phyloP scores from a whole-genome alignment of 1,140 invertebrate species.

The Sminthurinus signatus region DNA sequence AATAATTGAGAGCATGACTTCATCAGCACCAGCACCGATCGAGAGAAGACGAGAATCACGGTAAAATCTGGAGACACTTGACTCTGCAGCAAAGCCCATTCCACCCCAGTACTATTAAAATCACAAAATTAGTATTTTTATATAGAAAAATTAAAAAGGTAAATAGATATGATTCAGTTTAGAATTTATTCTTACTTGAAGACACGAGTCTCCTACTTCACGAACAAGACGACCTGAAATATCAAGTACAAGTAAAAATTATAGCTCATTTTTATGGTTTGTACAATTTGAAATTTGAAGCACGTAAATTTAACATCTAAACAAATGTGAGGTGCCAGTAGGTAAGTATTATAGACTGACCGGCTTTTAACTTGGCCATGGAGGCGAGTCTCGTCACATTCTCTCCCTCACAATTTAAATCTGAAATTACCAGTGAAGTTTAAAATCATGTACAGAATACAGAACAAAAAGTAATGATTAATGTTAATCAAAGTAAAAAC shows the following conservation, averaged over 20 bases:
- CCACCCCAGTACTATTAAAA: slow-evolving; percentile 59
- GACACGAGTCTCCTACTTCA: slow-evolving; percentile 52
- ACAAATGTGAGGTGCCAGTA: too few species aligned
- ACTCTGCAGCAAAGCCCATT: slow-evolving; percentile 54
- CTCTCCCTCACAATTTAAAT: slow-evolving; percentile 49
- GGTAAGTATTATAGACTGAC: too few species aligned
- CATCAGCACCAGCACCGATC: slow-evolving; percentile 57
- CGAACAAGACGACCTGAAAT: slow-evolving; percentile 52
- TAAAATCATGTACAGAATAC: background rate
- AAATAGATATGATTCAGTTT: too few species aligned
- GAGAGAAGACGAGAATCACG: slow-evolving; percentile 53
- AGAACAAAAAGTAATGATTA: background rate
- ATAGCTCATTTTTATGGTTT: too few species aligned
- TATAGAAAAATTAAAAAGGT: too few species aligned
- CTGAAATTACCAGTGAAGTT: slow-evolving; percentile 38
- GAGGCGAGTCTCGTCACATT: slow-evolving; percentile 55
- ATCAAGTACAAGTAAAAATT: too few species aligned
- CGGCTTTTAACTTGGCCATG: slow-evolving; percentile 53
- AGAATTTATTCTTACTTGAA: too few species aligned
- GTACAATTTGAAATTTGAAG: too few species aligned
- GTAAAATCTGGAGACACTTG: slow-evolving; percentile 48
- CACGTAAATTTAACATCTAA: too few species aligned
- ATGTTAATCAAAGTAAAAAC: background rate
- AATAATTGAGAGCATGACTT: slow-evolving; percentile 58
- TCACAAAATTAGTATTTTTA: too few species aligned